Evolutionary conservation across 2,113 vertebrate genomes (phyloP).

Genomic region (Odocoileus hemionus): DNA sequence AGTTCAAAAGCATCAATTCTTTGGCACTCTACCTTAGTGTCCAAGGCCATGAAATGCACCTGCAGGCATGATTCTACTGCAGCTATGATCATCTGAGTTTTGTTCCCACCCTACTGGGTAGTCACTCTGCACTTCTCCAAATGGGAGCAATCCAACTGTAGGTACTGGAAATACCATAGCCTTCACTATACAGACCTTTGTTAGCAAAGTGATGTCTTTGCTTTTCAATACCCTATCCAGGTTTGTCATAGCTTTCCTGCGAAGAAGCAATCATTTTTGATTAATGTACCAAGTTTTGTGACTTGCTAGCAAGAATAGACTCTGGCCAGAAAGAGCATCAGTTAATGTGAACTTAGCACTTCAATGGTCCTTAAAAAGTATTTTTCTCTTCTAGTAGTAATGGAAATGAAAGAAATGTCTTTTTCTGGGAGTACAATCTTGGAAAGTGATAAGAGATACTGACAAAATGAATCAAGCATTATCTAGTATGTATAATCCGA

Average conservation of each 20-base stretch:
- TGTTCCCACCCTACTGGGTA: too few relatives aligned
- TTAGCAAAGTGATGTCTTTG: not conserved
- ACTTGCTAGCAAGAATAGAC: not conserved
- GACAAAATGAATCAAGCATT: not conserved
- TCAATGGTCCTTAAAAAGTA: not conserved
- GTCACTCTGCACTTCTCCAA: not conserved
- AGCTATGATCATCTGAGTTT: too few relatives aligned
- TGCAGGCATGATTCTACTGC: not conserved
- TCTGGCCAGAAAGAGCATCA: not conserved
- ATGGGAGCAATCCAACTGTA: not conserved
- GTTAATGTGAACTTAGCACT: not conserved
- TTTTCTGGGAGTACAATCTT: not conserved
- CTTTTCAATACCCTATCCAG: not conserved
- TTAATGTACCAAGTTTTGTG: not conserved
- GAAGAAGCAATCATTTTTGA: not conserved
- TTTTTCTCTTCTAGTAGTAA: not conserved
- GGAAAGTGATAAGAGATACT: not conserved
- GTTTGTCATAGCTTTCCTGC: not conserved
- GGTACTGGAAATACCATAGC: not conserved
- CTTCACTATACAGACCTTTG: not conserved
- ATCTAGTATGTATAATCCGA: not conserved
- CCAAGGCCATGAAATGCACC: accelerated
- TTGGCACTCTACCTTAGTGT: not conserved
- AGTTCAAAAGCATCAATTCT: not conserved
- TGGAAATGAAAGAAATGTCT: not conserved